Conservation (phyloP, 1,140 invertebrate genomes). For the Halotydeus destructor region DNA sequence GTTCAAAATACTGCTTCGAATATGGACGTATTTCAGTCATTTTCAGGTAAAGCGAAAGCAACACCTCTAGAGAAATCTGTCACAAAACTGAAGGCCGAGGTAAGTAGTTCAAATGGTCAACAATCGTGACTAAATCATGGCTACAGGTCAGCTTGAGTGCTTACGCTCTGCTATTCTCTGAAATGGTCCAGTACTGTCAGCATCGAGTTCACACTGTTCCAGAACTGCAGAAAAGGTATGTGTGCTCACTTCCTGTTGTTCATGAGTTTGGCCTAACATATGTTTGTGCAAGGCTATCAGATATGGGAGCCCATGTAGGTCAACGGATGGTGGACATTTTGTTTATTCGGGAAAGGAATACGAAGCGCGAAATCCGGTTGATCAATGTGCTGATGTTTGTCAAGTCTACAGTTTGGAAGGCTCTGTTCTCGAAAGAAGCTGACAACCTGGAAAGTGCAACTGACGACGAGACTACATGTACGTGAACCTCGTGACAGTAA, state of each 20-base stretch:
- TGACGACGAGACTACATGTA: slow-evolving; percentile 55
- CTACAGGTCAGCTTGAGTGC: slow-evolving; percentile 46
- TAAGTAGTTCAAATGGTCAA: slow-evolving; percentile 1
- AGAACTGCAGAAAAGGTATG: slow-evolving; percentile 76
- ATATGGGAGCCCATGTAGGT: slow-evolving; percentile 85
- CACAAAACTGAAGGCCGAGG: slow-evolving; percentile 7
- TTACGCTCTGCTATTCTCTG: slow-evolving; percentile 86
- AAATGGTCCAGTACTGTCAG: slow-evolving; percentile 94
- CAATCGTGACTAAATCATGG: not conserved
- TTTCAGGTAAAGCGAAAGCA: slow-evolving; percentile 8
- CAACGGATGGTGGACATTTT: slow-evolving; percentile 76
- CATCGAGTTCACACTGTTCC: slow-evolving; percentile 82
- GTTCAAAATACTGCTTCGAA: not conserved
- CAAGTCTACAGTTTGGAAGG: slow-evolving; percentile 91
- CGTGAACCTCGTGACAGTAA: slow-evolving; percentile 11
- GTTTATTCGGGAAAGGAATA: slow-evolving; percentile 73
- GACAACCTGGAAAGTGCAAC: slow-evolving; percentile 96
- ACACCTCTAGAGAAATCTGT: slow-evolving; percentile 10
- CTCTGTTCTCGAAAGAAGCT: slow-evolving; percentile 88
- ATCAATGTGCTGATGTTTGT: slow-evolving; percentile 87
- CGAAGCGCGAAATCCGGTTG: slow-evolving; percentile 85
- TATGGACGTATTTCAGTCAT: slow-evolving; percentile 9
- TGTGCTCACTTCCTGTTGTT: slow-evolving; percentile 6
- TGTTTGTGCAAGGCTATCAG: slow-evolving; percentile 45
- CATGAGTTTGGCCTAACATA: not conserved